Percentiles rank a stretch among this genome's conserved stretches.
These are phyloP conservation scores for Sycophaga agraensis DNA, from an alignment of 1,140 invertebrate genomes.

Conservation along the genomic window DNA sequence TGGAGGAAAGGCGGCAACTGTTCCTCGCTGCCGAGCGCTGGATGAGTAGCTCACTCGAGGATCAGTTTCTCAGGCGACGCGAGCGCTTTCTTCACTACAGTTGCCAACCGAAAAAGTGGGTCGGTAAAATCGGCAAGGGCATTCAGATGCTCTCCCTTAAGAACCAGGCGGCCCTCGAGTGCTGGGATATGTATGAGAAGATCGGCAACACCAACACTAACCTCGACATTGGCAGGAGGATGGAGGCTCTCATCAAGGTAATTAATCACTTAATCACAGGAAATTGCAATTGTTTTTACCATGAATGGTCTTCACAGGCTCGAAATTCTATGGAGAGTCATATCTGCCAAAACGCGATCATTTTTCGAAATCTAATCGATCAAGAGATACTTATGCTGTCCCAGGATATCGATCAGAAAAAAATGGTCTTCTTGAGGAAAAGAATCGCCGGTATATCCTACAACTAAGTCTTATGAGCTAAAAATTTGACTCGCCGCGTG, in stretches of 20 bases:
- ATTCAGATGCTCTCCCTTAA: constrained; percentile 68
- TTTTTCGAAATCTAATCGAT: constrained; percentile 62
- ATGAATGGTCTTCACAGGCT: background rate
- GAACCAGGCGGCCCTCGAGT: constrained; percentile 65
- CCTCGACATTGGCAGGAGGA: constrained; percentile 57
- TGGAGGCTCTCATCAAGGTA: constrained; percentile 59
- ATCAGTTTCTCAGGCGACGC: background rate
- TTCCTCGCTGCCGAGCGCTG: background rate
- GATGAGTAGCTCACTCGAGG: background rate
- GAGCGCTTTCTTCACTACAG: constrained; percentile 57
- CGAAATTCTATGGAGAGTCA: constrained; percentile 57
- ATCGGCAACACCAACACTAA: constrained; percentile 57
- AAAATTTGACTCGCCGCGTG: too few species aligned
- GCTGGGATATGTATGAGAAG: constrained; percentile 62
- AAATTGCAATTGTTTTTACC: too few species aligned
- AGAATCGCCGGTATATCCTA: constrained; percentile 54
- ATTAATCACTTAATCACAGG: background rate
- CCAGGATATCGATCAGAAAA: constrained; percentile 52
- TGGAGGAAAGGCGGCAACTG: too few species aligned
- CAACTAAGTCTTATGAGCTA: too few species aligned
- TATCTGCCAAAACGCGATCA: constrained; percentile 57
- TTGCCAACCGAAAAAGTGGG: constrained; percentile 65
- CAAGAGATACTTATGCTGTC: constrained; percentile 63
- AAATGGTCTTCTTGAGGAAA: constrained; percentile 61
- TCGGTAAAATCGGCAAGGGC: constrained; percentile 59